Percentiles rank a stretch among this genome's conserved stretches.
phyloP scores from a whole-genome alignment of 2,888 invertebrate genomes.

The Megaustenia siamemsis region DNA sequence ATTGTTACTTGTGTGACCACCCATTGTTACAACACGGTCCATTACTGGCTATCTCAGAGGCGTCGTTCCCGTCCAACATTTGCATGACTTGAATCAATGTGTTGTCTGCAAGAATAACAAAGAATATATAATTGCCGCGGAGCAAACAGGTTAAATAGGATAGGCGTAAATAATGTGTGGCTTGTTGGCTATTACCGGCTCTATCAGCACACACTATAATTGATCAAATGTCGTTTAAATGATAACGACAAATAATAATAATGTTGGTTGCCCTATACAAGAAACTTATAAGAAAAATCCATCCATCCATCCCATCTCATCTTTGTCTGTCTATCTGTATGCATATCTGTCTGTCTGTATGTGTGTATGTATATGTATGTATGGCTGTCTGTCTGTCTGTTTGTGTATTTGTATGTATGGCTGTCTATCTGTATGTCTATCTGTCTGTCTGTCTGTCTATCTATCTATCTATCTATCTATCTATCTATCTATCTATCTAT shows the following conservation, averaged over 20 bases:
- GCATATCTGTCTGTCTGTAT: slow-evolving; percentile 40
- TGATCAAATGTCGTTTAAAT: no score
- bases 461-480: background rate
- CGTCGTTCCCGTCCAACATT: background rate
- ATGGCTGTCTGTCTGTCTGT: background rate
- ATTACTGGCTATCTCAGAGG: background rate
- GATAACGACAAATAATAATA: no score
- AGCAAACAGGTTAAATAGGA: no score
- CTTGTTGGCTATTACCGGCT: no score
- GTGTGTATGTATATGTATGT: background rate
- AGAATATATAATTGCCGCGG: no score
- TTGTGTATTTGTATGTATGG: slow-evolving; percentile 1
- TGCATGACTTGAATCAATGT: background rate
- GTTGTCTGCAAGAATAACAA: background rate
- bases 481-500: background rate
- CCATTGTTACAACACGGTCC: background rate
- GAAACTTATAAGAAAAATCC: no score
- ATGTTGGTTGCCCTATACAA: no score
- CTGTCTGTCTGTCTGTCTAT: background rate
- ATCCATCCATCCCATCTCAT: no score
- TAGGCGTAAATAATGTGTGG: no score
- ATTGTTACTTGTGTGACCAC: background rate
- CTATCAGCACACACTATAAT: no score
- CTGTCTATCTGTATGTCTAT: slow-evolving; percentile 16
- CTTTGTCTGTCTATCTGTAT: no score